Percentiles rank a stretch among this genome's conserved stretches.
These are phyloP conservation scores for Syrrhaptes paradoxus DNA, from an alignment of 2,113 vertebrate genomes.

Conservation along the genomic window DNA sequence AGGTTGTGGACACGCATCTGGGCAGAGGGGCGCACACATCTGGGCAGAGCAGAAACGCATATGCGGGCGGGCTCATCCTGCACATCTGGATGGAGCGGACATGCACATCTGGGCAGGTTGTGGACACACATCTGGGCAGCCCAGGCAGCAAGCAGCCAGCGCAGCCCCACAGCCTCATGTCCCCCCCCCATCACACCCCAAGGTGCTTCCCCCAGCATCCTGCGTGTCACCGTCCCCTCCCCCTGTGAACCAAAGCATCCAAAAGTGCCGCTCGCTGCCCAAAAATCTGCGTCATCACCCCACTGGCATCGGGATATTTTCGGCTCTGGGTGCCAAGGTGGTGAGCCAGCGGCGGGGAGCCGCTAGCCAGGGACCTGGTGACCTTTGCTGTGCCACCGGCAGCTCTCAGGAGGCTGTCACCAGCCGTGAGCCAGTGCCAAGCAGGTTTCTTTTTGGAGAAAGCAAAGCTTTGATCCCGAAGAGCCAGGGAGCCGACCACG, in stretches of 20 bases:
- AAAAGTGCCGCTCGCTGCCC: not conserved
- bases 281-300: fast-evolving
- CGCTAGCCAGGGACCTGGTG: fast-evolving
- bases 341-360: fast-evolving
- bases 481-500: not conserved
- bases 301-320: not conserved
- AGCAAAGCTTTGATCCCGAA: not conserved
- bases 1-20: too few relatives aligned
- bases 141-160: not conserved
- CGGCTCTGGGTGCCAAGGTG: not conserved
- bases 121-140: not conserved
- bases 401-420: not conserved
- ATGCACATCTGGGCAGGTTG: not conserved
- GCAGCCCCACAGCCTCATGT: fast-evolving
- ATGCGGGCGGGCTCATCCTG: too few relatives aligned
- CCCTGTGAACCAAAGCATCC: fast-evolving
- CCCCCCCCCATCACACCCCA: not conserved
- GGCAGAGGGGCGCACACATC: too few relatives aligned
- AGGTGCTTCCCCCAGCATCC: too few relatives aligned
- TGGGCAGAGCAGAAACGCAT: too few relatives aligned
- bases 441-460: not conserved
- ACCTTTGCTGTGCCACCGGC: not conserved
- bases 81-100: too few relatives aligned
- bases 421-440: not conserved
- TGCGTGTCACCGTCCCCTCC: fast-evolving